These are phyloP conservation scores for Trematomus loennbergii DNA, from an alignment of 2,113 vertebrate species.

Conservation along the genomic window DNA sequence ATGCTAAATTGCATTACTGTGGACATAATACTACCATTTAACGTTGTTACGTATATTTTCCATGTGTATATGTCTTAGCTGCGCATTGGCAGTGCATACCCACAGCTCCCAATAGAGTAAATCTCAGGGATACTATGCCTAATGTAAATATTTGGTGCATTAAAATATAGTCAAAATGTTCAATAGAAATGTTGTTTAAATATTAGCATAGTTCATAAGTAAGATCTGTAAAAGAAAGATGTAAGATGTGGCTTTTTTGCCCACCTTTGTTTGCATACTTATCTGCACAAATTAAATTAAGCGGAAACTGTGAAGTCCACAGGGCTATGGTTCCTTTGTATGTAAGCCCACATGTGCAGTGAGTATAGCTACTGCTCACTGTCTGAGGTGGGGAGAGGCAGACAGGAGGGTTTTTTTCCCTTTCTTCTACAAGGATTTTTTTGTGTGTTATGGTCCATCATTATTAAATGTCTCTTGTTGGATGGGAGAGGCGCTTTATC, in stretches of 20 bases:
- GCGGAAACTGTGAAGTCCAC: slow-evolving; percentile 32
- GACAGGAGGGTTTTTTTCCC: slow-evolving; percentile 59
- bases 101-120: slow-evolving; percentile 1
- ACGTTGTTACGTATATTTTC: slow-evolving; percentile 63
- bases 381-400: slow-evolving; percentile 68
- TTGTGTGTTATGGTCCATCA: slow-evolving; percentile 90
- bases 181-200: neutral
- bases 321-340: slow-evolving; percentile 37
- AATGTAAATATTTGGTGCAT: neutral
- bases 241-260: neutral
- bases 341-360: slow-evolving; percentile 50
- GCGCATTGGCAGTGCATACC: neutral
- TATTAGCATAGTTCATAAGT: neutral
- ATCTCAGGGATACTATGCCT: neutral
- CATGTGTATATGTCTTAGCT: neutral
- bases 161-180: neutral
- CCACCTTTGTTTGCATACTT: slow-evolving; percentile 9
- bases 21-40: slow-evolving; percentile 75
- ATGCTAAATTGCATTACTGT: slow-evolving; percentile 78
- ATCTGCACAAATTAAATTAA: slow-evolving; percentile 16
- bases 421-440: slow-evolving; percentile 85
- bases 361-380: slow-evolving; percentile 66
- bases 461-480: slow-evolving; percentile 94
- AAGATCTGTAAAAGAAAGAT: neutral
- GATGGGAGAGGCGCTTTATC: slow-evolving; percentile 90